Conservation (phyloP, 2,797 vertebrate genomes). For the Pseudocheirus occidentalis region DNA sequence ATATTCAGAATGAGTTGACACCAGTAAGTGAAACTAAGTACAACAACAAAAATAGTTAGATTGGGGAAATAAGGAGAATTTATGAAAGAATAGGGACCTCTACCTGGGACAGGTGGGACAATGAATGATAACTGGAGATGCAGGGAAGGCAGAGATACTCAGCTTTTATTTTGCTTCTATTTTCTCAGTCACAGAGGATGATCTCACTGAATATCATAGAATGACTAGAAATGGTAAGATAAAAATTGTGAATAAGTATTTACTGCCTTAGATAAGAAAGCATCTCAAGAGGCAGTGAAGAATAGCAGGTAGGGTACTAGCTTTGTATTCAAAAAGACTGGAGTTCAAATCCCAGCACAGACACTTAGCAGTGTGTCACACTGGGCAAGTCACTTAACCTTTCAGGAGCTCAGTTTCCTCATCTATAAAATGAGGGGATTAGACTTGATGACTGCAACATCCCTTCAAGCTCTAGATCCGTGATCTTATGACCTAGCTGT, state of each 20-base stretch:
- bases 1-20: background rate
- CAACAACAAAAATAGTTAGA: background rate
- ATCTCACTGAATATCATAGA: background rate
- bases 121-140: background rate
- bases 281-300: background rate
- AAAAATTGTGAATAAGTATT: background rate
- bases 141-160: background rate
- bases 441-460: background rate
- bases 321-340: background rate
- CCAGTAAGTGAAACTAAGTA: background rate
- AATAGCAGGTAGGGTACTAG: background rate
- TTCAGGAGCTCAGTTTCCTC: background rate
- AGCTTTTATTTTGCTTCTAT: background rate
- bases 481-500: background rate
- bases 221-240: background rate
- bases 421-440: background rate
- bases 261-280: background rate
- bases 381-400: background rate
- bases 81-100: background rate
- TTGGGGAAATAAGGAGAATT: background rate
- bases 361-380: background rate
- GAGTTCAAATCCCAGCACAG: background rate
- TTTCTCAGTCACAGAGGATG: background rate
- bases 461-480: background rate
- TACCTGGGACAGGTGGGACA: background rate